Percentiles rank a stretch among this genome's conserved stretches.
These are phyloP conservation scores for Archips crataeganus DNA, from an alignment of 2,888 invertebrate species.

Conservation along the genomic window DNA sequence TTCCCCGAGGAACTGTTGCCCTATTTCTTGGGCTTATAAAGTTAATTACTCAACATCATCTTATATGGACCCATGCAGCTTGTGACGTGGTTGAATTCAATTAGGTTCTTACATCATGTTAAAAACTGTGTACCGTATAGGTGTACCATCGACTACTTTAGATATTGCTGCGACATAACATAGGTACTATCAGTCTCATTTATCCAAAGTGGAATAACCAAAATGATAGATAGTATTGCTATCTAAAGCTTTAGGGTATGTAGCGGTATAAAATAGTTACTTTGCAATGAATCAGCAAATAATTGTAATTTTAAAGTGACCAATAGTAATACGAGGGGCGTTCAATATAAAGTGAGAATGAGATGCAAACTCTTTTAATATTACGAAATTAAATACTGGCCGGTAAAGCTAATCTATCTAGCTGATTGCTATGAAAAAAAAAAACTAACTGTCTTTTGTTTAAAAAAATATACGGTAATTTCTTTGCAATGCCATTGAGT, in stretches of 20 bases:
- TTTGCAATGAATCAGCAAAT: neutral
- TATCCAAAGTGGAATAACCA: conserved; percentile 12
- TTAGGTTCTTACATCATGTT: neutral
- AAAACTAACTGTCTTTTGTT: too few relatives aligned
- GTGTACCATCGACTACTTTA: neutral
- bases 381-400: too few relatives aligned
- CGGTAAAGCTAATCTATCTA: too few relatives aligned
- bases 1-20: conserved; percentile 29
- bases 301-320: neutral
- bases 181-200: conserved; percentile 2
- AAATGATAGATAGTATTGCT: neutral
- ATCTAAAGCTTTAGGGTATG: neutral
- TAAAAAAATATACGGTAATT: too few relatives aligned
- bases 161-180: conserved; percentile 1
- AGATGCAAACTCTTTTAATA: too few relatives aligned
- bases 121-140: neutral
- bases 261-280: neutral
- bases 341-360: too few relatives aligned
- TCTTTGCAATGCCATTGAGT: too few relatives aligned
- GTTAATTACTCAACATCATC: conserved; percentile 19
- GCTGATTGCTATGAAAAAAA: too few relatives aligned
- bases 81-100: neutral
- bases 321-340: too few relatives aligned
- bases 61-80: neutral
- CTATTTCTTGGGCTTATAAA: conserved; percentile 35